Conservation (phyloP, 2,888 invertebrate genomes). For the Hypomecis punctinalis region DNA sequence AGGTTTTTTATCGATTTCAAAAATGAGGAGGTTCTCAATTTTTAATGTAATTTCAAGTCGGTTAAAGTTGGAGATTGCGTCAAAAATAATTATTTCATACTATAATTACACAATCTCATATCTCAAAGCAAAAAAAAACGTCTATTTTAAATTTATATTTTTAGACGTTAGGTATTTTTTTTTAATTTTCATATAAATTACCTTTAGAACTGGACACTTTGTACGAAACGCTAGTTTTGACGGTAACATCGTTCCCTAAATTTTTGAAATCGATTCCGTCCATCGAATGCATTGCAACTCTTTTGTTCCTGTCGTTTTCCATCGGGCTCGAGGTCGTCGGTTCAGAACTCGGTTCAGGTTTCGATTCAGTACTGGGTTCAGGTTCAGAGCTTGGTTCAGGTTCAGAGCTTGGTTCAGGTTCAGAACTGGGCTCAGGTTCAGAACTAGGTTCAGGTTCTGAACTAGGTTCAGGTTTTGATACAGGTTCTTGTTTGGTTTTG, state of each 20-base stretch:
- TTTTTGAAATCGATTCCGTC: slow-evolving; percentile 78
- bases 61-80: too few relatives aligned
- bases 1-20: background rate
- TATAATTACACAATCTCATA: too few relatives aligned
- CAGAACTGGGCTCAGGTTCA: slow-evolving; percentile 58
- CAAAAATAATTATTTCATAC: too few relatives aligned
- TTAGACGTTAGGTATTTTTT: too few relatives aligned
- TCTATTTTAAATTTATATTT: too few relatives aligned
- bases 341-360: slow-evolving; percentile 61
- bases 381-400: slow-evolving; percentile 49
- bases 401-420: slow-evolving; percentile 64
- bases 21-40: background rate
- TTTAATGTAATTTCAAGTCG: too few relatives aligned
- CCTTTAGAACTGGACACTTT: slow-evolving; percentile 88
- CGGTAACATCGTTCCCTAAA: slow-evolving; percentile 87
- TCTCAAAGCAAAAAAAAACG: too few relatives aligned
- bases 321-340: slow-evolving; percentile 55
- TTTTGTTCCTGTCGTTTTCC: slow-evolving; percentile 80
- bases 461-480: slow-evolving; percentile 48
- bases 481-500: slow-evolving; percentile 17
- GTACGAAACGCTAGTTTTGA: slow-evolving; percentile 92
- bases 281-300: slow-evolving; percentile 81
- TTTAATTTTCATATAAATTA: slow-evolving; percentile 37
- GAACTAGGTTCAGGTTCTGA: slow-evolving; percentile 56
- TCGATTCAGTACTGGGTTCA: slow-evolving; percentile 56